phyloP scores from a whole-genome alignment of 2,888 invertebrate genomes.

The Carterocephalus palaemon region DNA sequence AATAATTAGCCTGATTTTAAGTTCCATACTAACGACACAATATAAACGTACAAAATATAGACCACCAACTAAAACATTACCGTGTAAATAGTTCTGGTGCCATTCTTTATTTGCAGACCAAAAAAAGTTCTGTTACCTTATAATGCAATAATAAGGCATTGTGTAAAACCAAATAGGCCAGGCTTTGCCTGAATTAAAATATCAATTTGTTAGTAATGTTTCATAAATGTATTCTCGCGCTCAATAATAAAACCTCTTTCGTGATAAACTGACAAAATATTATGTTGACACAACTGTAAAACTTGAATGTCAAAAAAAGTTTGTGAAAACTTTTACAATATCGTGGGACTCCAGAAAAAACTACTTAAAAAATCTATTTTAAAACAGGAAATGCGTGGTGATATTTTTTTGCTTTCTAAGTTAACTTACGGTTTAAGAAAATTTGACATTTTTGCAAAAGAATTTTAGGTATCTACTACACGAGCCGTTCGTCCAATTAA shows the following conservation, averaged over 20 bases:
- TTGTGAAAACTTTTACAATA: conserved; percentile 27
- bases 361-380: conserved; percentile 6
- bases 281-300: conserved; percentile 17
- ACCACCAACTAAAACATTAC: too few species aligned
- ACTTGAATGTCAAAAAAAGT: conserved; percentile 26
- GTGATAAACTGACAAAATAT: conserved; percentile 12
- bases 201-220: too few species aligned
- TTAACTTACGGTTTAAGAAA: conserved; percentile 5
- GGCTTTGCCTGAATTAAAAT: too few species aligned
- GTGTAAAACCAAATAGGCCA: too few species aligned
- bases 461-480: conserved; percentile 5
- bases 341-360: conserved; percentile 6
- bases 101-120: too few species aligned
- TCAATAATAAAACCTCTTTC: conserved; percentile 21
- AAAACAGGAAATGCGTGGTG: conserved; percentile 29
- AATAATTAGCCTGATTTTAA: too few species aligned
- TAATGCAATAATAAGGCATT: too few species aligned
- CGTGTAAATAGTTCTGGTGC: too few species aligned
- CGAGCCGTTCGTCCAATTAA: conserved; percentile 11
- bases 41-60: too few species aligned
- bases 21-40: too few species aligned
- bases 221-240: too few species aligned
- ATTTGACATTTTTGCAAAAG: conserved; percentile 5
- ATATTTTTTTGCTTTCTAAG: conserved; percentile 12
- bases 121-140: too few species aligned